phyloP scores from a whole-genome alignment of 2,888 invertebrate genomes.

The Hipparchia sbordonii region DNA sequence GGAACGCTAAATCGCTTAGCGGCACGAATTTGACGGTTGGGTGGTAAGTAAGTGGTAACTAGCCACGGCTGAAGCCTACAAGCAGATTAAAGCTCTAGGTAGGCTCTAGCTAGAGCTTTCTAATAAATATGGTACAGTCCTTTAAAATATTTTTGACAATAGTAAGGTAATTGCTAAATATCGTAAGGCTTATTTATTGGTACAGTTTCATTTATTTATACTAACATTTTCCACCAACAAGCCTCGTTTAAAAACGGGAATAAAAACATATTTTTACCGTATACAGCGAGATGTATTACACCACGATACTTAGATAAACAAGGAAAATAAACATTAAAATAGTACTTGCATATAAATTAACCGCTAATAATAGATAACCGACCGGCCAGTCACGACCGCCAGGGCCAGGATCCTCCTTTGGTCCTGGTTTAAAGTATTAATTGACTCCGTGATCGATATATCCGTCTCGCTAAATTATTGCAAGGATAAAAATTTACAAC shows the following conservation, averaged over 20 bases:
- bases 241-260: not conserved
- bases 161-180: no score
- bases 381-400: constrained; percentile 21
- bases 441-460: constrained; percentile 27
- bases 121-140: no score
- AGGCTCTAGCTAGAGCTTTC: no score
- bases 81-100: no score
- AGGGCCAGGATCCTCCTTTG: constrained; percentile 21
- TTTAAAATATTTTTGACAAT: no score
- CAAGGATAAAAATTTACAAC: constrained; percentile 25
- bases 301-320: constrained; percentile 12
- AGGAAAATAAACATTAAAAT: constrained; percentile 19
- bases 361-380: constrained; percentile 15
- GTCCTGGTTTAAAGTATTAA: constrained; percentile 22
- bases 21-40: no score
- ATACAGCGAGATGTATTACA: not conserved
- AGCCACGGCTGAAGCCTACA: no score
- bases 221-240: no score
- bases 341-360: constrained; percentile 17
- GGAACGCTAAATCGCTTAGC: no score
- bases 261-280: not conserved
- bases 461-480: constrained; percentile 27
- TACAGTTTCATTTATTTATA: no score
- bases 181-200: no score
- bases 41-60: no score